These are phyloP conservation scores for Morinoia aosen DNA, from an alignment of 2,888 invertebrate genomes.

Conservation along the genomic window DNA sequence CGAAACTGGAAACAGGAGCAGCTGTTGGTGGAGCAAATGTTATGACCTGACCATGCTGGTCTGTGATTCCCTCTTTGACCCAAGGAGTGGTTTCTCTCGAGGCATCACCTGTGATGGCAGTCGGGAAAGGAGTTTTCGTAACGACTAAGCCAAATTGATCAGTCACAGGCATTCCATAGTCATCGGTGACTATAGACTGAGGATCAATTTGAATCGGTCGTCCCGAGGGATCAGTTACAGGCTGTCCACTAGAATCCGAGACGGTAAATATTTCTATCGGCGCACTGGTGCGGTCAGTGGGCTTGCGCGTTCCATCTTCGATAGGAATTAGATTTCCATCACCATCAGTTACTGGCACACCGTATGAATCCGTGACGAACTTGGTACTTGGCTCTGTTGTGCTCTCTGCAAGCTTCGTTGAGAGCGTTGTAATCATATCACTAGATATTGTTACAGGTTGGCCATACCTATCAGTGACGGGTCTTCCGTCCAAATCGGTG, in stretches of 20 bases:
- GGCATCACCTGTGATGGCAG: background rate
- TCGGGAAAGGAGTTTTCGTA: background rate
- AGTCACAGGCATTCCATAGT: background rate
- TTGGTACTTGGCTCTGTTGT: background rate
- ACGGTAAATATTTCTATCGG: background rate
- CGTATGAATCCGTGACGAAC: conserved; percentile 1
- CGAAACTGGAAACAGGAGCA: background rate
- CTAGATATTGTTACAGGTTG: background rate
- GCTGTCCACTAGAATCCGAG: background rate
- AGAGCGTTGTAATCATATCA: background rate
- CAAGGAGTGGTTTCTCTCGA: background rate
- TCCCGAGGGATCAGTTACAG: conserved; percentile 13
- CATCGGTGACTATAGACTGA: background rate
- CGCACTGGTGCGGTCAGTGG: conserved; percentile 20
- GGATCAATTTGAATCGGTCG: conserved; percentile 29
- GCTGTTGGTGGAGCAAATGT: background rate
- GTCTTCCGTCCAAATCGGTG: background rate
- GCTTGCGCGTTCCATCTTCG: background rate
- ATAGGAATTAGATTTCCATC: background rate
- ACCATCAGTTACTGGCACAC: conserved; percentile 13
- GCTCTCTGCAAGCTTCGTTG: background rate
- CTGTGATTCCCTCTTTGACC: background rate
- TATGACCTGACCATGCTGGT: background rate
- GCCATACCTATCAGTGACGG: background rate
- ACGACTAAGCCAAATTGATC: conserved; percentile 8